Evolutionary conservation across 2,888 invertebrate species (phyloP).

Genomic region (Neuroscelio doddi): DNA sequence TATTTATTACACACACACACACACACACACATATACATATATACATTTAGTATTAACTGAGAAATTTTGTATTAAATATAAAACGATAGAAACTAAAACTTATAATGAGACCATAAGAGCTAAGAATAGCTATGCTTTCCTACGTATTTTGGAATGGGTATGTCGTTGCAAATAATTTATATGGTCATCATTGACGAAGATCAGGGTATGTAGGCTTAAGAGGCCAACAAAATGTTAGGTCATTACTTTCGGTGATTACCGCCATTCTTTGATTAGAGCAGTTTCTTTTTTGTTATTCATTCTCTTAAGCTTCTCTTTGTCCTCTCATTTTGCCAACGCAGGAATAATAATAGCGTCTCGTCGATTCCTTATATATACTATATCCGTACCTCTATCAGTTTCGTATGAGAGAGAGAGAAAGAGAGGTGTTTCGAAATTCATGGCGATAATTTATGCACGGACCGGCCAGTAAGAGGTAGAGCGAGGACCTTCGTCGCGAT

Average conservation of each 20-base stretch:
- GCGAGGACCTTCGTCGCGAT: conserved; percentile 64
- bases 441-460: conserved; percentile 68
- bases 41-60: no score
- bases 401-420: conserved; percentile 32
- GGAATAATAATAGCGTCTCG: conserved; percentile 21
- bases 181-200: neutral
- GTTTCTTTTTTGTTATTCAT: conserved; percentile 19
- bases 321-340: neutral
- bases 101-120: no score
- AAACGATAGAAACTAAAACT: no score
- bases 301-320: conserved; percentile 7
- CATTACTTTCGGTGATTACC: conserved; percentile 64
- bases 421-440: conserved; percentile 63
- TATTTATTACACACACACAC: no score
- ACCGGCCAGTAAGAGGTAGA: conserved; percentile 28
- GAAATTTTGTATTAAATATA: no score
- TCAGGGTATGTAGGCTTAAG: conserved; percentile 15
- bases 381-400: conserved; percentile 26
- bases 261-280: conserved; percentile 61
- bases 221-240: conserved; percentile 55
- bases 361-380: conserved; percentile 6
- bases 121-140: no score
- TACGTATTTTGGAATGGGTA: neutral
- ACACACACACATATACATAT: no score
- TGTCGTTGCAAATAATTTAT: neutral